Evolutionary conservation across 2,888 invertebrate species (phyloP).

Genomic region (Tenthredo mesomela): DNA sequence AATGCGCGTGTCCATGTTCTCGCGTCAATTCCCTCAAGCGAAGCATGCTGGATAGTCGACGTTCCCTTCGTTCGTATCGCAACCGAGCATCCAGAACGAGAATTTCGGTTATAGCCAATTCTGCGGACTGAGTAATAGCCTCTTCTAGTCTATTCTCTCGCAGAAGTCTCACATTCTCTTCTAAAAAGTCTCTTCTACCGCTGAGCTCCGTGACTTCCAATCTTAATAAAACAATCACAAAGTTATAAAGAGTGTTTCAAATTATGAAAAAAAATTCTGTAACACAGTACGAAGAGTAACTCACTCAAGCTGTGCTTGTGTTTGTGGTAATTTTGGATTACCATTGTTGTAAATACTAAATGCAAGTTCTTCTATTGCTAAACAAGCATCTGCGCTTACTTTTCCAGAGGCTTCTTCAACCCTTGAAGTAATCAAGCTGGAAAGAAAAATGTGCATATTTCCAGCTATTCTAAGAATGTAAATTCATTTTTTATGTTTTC

Average conservation of each 20-base stretch:
- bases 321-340: slow-evolving; percentile 61
- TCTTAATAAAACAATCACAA: slow-evolving; percentile 59
- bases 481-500: neutral
- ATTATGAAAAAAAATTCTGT: slow-evolving; percentile 10
- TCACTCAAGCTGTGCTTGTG: slow-evolving; percentile 64
- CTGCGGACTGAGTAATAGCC: slow-evolving; percentile 64
- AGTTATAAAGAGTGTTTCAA: slow-evolving; percentile 9
- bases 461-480: neutral
- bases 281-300: neutral
- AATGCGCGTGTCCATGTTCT: slow-evolving; percentile 70
- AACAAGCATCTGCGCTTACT: slow-evolving; percentile 60
- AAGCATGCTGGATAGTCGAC: slow-evolving; percentile 65
- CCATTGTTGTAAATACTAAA: slow-evolving; percentile 63
- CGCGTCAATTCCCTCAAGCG: slow-evolving; percentile 64
- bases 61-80: slow-evolving; percentile 63
- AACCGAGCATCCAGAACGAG: slow-evolving; percentile 66
- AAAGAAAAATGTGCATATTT: slow-evolving; percentile 30
- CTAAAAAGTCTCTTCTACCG: slow-evolving; percentile 67
- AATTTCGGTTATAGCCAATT: slow-evolving; percentile 66
- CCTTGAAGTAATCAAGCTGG: slow-evolving; percentile 64
- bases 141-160: slow-evolving; percentile 65
- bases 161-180: slow-evolving; percentile 68
- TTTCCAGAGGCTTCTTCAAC: slow-evolving; percentile 63
- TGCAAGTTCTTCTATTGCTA: slow-evolving; percentile 59
- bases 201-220: slow-evolving; percentile 67